Evolutionary conservation across 2,113 vertebrate genomes (phyloP), one percentile per base, ranked within the genome.

Genomic region (Cairina moschata): DNA sequence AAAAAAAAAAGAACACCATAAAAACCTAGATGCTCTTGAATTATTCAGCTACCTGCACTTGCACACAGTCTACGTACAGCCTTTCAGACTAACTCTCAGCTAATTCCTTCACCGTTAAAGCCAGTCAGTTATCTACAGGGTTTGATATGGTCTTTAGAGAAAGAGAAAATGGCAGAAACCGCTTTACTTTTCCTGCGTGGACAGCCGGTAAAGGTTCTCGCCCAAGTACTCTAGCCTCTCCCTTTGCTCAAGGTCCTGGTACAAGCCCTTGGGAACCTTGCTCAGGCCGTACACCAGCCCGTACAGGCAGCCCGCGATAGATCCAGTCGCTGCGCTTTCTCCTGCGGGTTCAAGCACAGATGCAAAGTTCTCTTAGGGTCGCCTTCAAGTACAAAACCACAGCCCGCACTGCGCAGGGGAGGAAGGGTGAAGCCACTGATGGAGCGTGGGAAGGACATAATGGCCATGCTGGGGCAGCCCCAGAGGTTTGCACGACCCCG

Each of bases 271-370:
- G 14, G 99, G 99, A 23, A 99, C 98, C 34, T 98, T 95, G 68
- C 71, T 97, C 86, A 99, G 90, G 74, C 99, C 99, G 0, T 99
- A 97, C 29, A 99, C 97, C 91, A 99, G 97, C 36, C 99, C 99
- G 1, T 98, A 99, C 34, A 99, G 98, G 94, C 98, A 99, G 56
- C 98, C 99, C 0, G 99, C 99, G 6, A 99, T 99, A 15, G 98
- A 97, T 17, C 99, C 99, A 0, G 99, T 99, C 36, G 99, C 99
- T 3, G 98, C 98, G 3, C 98, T 98, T 90, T 99, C 99, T 74
- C 99, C 99, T 99, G 96, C 18, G 63, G 93, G 5, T 91, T 65
- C 44, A 97, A 96, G 85, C 83, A 88, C 58, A 91, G 29, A 78
- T n/a, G 42, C 71, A 83, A 32, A 2, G 25, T 40, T 72, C 21